Evolutionary conservation across 2,888 invertebrate genomes (phyloP).

Genomic region (Polyploca ridens): DNA sequence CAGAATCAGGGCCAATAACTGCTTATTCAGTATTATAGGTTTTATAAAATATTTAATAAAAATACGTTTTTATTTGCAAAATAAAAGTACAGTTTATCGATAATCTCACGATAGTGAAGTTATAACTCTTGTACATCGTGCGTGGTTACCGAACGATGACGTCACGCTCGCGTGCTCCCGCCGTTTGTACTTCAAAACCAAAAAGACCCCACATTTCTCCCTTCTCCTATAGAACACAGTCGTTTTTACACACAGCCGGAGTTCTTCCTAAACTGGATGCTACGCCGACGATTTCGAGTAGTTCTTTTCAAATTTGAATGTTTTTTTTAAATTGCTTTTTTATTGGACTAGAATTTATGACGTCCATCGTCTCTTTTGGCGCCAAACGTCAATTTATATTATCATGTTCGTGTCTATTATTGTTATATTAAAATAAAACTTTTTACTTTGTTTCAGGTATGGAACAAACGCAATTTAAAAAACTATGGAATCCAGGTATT

Average conservation of each 20-base stretch:
- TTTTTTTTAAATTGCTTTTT: constrained; percentile 79
- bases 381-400: constrained; percentile 62
- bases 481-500: constrained; percentile 1
- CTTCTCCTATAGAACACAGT: constrained; percentile 33
- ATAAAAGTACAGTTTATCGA: constrained; percentile 52
- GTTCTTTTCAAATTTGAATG: constrained; percentile 74
- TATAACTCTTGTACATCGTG: constrained; percentile 64
- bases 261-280: constrained; percentile 46
- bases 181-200: constrained; percentile 41
- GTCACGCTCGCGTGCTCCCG: constrained; percentile 70
- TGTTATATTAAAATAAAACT: constrained; percentile 35
- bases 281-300: constrained; percentile 47
- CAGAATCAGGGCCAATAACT: too few relatives aligned
- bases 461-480: neutral
- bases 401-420: constrained; percentile 46
- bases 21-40: neutral
- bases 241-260: constrained; percentile 28
- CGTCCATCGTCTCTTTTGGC: constrained; percentile 66
- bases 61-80: constrained; percentile 40
- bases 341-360: constrained; percentile 80
- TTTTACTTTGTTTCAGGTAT: constrained; percentile 17
- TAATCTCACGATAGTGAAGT: constrained; percentile 61
- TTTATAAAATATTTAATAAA: constrained; percentile 24
- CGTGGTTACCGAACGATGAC: constrained; percentile 80
- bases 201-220: constrained; percentile 42